Evolutionary conservation across 2,113 vertebrate species (phyloP).

Genomic region (Mus pahari): DNA sequence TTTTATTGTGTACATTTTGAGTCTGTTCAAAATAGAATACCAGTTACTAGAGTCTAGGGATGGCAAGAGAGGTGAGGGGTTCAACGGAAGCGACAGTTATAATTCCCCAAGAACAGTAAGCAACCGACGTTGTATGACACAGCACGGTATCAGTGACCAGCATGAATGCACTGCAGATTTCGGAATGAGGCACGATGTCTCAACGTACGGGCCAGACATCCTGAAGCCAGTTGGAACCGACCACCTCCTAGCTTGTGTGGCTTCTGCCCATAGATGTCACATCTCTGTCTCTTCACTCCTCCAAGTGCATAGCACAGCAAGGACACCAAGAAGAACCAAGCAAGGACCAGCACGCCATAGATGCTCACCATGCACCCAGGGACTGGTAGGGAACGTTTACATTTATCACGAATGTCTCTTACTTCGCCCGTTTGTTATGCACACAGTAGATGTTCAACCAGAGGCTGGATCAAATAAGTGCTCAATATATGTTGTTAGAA

Average conservation of each 20-base stretch:
- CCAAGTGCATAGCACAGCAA: background rate
- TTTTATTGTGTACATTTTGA: background rate
- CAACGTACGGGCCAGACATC: background rate
- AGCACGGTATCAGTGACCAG: background rate
- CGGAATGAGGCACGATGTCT: background rate
- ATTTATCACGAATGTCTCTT: background rate
- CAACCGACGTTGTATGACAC: too few species aligned
- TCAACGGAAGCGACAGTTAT: background rate
- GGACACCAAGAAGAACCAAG: too few species aligned
- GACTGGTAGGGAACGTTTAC: background rate
- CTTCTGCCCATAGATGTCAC: background rate
- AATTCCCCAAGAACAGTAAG: background rate
- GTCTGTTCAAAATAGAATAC: background rate
- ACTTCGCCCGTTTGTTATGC: background rate
- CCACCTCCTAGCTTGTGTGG: slow-evolving; percentile 7
- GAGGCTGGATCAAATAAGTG: background rate
- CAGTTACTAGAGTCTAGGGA: background rate
- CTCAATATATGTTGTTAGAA: background rate
- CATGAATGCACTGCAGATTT: fast-evolving
- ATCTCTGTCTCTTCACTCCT: background rate
- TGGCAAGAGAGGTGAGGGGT: fast-evolving
- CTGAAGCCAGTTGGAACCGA: background rate
- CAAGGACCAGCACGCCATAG: background rate
- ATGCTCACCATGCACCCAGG: background rate
- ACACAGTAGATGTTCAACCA: background rate